A percentile compares a stretch with the other conserved stretches of the same genome.
phyloP scores from a whole-genome alignment of 2,797 vertebrate genomes.

The Pseudochirops corinnae region DNA sequence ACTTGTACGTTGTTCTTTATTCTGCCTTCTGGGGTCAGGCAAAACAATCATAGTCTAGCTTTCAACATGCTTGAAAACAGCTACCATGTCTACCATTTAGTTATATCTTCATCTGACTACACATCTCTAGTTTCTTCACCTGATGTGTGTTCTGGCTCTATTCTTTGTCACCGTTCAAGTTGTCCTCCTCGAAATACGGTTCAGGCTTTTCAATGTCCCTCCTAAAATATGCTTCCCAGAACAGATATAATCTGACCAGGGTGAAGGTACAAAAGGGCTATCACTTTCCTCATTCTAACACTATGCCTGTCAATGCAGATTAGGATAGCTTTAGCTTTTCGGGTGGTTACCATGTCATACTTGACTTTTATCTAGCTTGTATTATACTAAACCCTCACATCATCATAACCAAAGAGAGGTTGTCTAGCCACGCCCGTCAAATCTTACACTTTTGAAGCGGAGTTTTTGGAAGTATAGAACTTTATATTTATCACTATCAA shows the following conservation, averaged over 20 bases:
- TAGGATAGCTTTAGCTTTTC: too few species aligned
- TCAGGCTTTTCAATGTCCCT: not conserved
- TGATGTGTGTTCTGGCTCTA: not conserved
- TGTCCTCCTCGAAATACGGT: not conserved
- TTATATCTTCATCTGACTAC: not conserved
- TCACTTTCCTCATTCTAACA: not conserved
- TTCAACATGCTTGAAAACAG: not conserved
- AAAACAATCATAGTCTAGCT: not conserved
- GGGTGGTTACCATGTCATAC: too few species aligned
- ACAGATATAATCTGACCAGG: not conserved
- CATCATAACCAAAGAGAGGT: too few species aligned
- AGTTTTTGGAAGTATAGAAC: not conserved
- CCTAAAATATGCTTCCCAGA: not conserved
- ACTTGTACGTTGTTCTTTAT: not conserved
- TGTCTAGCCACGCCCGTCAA: not conserved
- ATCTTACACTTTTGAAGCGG: not conserved
- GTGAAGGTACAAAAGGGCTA: not conserved
- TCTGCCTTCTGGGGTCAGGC: not conserved
- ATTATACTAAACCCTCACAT: too few species aligned
- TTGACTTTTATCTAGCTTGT: too few species aligned
- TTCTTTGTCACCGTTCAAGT: not conserved
- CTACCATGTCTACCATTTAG: not conserved
- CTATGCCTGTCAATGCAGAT: too few species aligned
- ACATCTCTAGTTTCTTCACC: not conserved
- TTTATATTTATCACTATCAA: not conserved